Conservation (phyloP, 2,113 vertebrate species). For the Lathamus discolor region DNA sequence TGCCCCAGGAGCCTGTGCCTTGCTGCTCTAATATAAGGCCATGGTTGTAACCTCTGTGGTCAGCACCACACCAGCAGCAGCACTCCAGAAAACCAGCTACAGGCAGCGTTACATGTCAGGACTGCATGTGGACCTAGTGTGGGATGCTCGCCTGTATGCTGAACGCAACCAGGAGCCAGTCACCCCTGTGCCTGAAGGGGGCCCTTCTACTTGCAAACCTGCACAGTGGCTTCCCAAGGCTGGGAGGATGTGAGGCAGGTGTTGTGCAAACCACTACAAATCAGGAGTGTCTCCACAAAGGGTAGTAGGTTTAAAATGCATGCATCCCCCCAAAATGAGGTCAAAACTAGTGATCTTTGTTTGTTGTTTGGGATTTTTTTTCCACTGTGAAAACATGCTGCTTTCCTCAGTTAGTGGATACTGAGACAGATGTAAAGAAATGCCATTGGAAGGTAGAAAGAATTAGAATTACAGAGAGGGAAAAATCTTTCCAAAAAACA, state of each 20-base stretch:
- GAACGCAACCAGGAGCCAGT: neutral
- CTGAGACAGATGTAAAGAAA: neutral
- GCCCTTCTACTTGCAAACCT: neutral
- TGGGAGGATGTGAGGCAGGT: neutral
- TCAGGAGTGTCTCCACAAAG: neutral
- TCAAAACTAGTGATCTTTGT: neutral
- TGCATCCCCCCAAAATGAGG: neutral
- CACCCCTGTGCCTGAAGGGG: neutral
- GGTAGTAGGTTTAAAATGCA: neutral
- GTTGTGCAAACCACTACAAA: neutral
- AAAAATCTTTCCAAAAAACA: neutral
- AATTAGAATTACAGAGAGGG: neutral
- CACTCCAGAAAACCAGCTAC: neutral
- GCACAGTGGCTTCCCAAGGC: neutral
- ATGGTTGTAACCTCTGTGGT: rapidly evolving
- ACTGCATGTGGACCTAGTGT: neutral
- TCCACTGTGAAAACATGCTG: neutral
- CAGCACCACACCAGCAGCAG: rapidly evolving
- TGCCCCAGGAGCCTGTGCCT: neutral
- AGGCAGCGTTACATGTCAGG: neutral
- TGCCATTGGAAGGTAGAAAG: neutral
- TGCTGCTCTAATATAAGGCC: neutral
- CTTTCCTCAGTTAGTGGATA: neutral
- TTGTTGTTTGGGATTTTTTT: neutral
- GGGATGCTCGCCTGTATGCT: neutral